phyloP scores from a whole-genome alignment of 2,888 invertebrate species.

The Catocala fraxini region DNA sequence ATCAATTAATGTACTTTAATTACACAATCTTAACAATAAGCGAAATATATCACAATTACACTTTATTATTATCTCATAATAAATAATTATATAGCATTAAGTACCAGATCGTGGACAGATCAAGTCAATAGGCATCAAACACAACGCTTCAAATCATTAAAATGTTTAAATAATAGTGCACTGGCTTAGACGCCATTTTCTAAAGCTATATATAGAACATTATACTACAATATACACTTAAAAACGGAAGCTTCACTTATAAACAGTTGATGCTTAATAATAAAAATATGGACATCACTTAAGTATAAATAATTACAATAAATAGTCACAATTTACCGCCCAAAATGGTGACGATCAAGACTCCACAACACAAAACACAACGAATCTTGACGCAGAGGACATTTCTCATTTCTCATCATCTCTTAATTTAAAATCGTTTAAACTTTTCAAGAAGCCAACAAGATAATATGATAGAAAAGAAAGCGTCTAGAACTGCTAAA shows the following conservation, averaged over 20 bases:
- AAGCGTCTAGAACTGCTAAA: no score
- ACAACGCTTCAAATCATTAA: neutral
- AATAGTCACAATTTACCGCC: slow-evolving; percentile 40
- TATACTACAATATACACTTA: slow-evolving; percentile 36
- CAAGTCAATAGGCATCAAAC: neutral
- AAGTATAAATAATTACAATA: slow-evolving; percentile 40
- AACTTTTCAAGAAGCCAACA: no score
- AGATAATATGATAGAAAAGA: no score
- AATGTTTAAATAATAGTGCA: slow-evolving; percentile 16
- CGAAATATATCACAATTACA: slow-evolving; percentile 68
- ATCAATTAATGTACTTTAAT: slow-evolving; percentile 42
- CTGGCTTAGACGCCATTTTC: slow-evolving; percentile 13
- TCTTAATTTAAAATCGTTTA: neutral
- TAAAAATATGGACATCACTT: slow-evolving; percentile 48
- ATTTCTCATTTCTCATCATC: neutral
- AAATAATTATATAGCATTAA: slow-evolving; percentile 39
- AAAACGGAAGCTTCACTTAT: slow-evolving; percentile 27
- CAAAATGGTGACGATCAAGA: slow-evolving; percentile 35
- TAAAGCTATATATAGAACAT: slow-evolving; percentile 28
- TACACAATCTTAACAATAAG: slow-evolving; percentile 50
- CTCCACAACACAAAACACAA: slow-evolving; percentile 12
- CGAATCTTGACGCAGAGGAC: neutral
- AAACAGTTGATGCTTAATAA: slow-evolving; percentile 23
- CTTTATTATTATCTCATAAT: slow-evolving; percentile 44
- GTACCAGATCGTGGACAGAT: slow-evolving; percentile 33